Conservation (phyloP, 2,113 vertebrate genomes). For the Zosterops hypoxanthus region DNA sequence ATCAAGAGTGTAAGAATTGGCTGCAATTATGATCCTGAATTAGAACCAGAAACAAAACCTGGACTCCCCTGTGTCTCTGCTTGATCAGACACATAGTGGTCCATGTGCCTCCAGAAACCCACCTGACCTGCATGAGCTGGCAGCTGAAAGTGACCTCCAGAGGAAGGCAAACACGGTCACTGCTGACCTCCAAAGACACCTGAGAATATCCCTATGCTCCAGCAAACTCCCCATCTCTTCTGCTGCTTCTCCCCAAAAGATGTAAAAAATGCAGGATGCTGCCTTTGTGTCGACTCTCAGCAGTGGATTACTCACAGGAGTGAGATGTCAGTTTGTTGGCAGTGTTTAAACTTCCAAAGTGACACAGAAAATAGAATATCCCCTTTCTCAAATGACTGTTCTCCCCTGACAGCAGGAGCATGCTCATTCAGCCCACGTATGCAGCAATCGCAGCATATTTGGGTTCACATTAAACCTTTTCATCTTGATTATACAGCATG, state of each 20-base stretch:
- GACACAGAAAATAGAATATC: conserved; percentile 24
- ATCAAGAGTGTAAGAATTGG: not conserved
- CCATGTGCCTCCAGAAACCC: not conserved
- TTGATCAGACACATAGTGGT: fast-evolving
- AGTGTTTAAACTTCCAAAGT: not conserved
- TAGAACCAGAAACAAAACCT: not conserved
- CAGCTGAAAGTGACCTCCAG: not conserved
- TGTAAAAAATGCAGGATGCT: not conserved
- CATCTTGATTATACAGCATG: conserved; percentile 29
- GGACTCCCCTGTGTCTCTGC: fast-evolving
- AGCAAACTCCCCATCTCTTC: not conserved
- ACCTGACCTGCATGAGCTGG: not conserved
- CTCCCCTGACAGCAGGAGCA: not conserved
- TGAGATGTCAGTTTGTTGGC: conserved; percentile 15
- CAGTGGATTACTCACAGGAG: not conserved
- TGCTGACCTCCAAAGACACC: not conserved
- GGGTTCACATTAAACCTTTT: conserved; percentile 39
- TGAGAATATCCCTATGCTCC: not conserved
- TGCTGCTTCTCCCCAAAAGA: not conserved
- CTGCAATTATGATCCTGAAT: not conserved
- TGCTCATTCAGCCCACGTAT: not conserved
- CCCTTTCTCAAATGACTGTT: not conserved
- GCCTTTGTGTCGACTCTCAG: not conserved
- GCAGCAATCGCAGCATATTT: not conserved
- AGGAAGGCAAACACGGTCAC: not conserved